Conservation (phyloP, 2,888 invertebrate genomes). For the Amblyteles armatorius region DNA sequence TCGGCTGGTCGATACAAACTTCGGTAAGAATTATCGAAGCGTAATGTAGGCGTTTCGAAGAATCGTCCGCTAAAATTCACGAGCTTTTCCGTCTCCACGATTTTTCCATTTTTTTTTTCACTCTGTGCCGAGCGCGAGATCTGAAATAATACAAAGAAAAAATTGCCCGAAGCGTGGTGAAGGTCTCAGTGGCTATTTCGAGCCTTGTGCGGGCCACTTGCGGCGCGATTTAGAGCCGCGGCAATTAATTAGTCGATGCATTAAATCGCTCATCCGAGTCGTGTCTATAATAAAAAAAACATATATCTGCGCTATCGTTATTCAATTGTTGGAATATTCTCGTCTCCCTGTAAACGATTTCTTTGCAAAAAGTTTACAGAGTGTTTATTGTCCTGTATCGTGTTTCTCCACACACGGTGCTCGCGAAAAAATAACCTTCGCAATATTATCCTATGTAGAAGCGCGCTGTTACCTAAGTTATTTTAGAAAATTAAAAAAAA, state of each 20-base stretch:
- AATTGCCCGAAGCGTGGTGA: constrained; percentile 16
- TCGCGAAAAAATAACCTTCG: neutral
- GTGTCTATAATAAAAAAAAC: neutral
- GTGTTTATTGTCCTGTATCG: neutral
- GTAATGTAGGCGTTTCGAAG: neutral
- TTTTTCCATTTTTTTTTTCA: neutral
- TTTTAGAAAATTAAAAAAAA: neutral
- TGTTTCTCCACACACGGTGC: neutral
- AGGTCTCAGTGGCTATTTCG: constrained; percentile 37
- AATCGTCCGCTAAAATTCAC: neutral
- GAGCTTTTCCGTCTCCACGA: neutral
- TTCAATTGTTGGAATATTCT: neutral
- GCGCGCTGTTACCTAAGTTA: neutral
- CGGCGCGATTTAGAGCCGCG: neutral
- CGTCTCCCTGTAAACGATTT: neutral
- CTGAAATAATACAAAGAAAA: constrained; percentile 5
- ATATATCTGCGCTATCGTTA: neutral
- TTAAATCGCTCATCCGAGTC: constrained; percentile 15
- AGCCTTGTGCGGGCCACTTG: constrained; percentile 8
- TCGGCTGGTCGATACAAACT: neutral
- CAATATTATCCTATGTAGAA: neutral
- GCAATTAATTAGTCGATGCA: constrained; percentile 13
- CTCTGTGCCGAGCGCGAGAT: neutral
- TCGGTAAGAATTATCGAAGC: constrained; percentile 11
- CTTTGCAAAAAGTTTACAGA: neutral